Conservation (phyloP, 2,113 vertebrate species). For the Cololabis saira region DNA sequence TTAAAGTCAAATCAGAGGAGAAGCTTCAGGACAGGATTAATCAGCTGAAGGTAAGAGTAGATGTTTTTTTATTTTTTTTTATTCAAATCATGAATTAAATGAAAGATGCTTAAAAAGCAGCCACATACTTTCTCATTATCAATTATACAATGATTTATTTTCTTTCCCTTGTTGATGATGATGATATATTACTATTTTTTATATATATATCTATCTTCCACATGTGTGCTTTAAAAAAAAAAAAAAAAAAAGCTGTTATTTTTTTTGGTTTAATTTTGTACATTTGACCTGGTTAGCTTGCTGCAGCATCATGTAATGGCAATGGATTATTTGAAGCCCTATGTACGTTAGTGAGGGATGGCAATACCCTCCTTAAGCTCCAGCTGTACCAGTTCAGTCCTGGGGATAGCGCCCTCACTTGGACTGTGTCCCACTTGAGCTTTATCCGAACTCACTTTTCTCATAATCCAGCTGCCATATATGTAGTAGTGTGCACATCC, state of each 20-base stretch:
- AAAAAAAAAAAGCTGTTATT: too few relatives aligned
- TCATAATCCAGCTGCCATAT: constrained; percentile 73
- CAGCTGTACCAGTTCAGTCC: constrained; percentile 57
- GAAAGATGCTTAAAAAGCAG: too few relatives aligned
- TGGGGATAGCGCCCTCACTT: constrained; percentile 46
- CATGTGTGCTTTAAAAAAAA: too few relatives aligned
- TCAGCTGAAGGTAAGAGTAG: constrained; percentile 80
- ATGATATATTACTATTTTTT: too few relatives aligned
- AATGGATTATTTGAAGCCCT: constrained; percentile 54
- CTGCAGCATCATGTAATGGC: constrained; percentile 58
- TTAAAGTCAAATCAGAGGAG: constrained; percentile 84
- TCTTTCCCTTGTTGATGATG: too few relatives aligned
- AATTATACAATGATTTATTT: too few relatives aligned
- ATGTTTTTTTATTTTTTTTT: too few relatives aligned
- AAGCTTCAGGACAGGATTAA: constrained; percentile 80
- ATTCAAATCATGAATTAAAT: neutral
- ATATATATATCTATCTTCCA: too few relatives aligned
- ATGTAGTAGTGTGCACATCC: constrained; percentile 30
- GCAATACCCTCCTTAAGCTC: constrained; percentile 52
- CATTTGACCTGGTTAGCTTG: neutral
- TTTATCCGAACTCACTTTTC: constrained; percentile 65
- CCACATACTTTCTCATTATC: too few relatives aligned
- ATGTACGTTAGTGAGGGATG: neutral
- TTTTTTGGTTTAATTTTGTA: neutral
- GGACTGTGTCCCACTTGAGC: constrained; percentile 68